A percentile compares a stretch with the other conserved stretches of the same genome.
phyloP scores from a whole-genome alignment of 2,888 invertebrate species.

The Hirtodrosophila histrioides region DNA sequence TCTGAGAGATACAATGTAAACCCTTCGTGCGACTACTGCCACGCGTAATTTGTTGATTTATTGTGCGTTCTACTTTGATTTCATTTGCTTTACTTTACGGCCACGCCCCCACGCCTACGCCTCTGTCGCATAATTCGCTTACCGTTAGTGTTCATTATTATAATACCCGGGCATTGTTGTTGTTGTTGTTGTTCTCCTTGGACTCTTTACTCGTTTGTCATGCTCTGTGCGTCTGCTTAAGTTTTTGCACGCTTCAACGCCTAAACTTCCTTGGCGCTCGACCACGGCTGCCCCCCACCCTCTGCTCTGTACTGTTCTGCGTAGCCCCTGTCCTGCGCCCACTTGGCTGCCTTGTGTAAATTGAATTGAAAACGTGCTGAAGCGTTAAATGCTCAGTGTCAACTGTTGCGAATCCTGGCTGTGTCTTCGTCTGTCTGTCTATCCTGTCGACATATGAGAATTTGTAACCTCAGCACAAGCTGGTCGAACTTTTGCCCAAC shows the following conservation, averaged over 20 bases:
- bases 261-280: constrained; percentile 73
- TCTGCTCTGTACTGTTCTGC: neutral
- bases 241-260: constrained; percentile 79
- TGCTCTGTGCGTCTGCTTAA: constrained; percentile 78
- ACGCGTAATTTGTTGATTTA: constrained; percentile 78
- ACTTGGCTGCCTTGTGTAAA: constrained; percentile 64
- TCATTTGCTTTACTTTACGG: constrained; percentile 34
- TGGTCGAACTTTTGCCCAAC: constrained; percentile 65
- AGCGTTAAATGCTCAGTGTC: constrained; percentile 85
- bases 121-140: constrained; percentile 62
- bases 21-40: constrained; percentile 45
- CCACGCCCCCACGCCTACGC: constrained; percentile 14
- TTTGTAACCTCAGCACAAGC: constrained; percentile 81
- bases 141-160: constrained; percentile 71
- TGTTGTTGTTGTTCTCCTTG: constrained; percentile 35
- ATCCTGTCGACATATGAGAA: constrained; percentile 81
- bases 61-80: constrained; percentile 53
- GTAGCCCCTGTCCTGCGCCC: constrained; percentile 13
- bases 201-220: constrained; percentile 67
- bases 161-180: constrained; percentile 36
- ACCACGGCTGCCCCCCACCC: constrained; percentile 23
- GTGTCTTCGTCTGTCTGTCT: constrained; percentile 28
- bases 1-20: constrained; percentile 59
- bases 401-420: constrained; percentile 81
- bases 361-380: constrained; percentile 84